phyloP scores from a whole-genome alignment of 2,888 invertebrate genomes.

The Melieria picta region DNA sequence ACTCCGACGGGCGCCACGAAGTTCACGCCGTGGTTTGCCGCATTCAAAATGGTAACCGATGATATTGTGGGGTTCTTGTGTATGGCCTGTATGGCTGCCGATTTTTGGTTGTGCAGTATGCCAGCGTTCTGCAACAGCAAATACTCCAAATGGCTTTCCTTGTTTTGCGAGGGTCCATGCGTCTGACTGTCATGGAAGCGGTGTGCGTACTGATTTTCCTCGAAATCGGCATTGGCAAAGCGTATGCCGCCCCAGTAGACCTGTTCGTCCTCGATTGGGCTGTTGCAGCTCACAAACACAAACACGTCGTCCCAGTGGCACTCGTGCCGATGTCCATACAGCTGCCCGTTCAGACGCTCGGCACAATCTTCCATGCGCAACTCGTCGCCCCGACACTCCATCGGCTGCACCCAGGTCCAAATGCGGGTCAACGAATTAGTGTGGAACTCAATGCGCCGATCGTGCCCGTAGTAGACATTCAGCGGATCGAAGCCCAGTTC shows the following conservation, averaged over 20 bases:
- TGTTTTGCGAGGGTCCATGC: conserved; percentile 75
- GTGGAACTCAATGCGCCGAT: conserved; percentile 87
- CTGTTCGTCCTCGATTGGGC: conserved; percentile 68
- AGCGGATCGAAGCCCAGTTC: conserved; percentile 90
- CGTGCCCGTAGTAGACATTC: conserved; percentile 88
- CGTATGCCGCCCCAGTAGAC: conserved; percentile 97
- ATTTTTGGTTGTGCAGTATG: conserved; percentile 93
- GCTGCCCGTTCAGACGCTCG: conserved; percentile 88
- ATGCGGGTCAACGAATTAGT: conserved; percentile 87
- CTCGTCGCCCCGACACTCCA: conserved; percentile 85
- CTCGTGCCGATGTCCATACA: conserved; percentile 84
- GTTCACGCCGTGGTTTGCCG: conserved; percentile 92
- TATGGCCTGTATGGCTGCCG: conserved; percentile 90
- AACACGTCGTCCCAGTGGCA: conserved; percentile 92
- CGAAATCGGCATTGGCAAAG: conserved; percentile 89
- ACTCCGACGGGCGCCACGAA: conserved; percentile 88
- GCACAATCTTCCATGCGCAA: conserved; percentile 83
- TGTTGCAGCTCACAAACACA: conserved; percentile 91
- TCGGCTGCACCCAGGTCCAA: conserved; percentile 95
- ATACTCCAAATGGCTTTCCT: conserved; percentile 81
- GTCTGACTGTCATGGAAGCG: conserved; percentile 84
- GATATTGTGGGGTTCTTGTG: conserved; percentile 85
- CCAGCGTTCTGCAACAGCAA: conserved; percentile 93
- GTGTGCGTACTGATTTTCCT: conserved; percentile 84
- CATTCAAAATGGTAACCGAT: conserved; percentile 83